Conservation (phyloP, 2,888 invertebrate genomes). For the Perithous albicinctus region DNA sequence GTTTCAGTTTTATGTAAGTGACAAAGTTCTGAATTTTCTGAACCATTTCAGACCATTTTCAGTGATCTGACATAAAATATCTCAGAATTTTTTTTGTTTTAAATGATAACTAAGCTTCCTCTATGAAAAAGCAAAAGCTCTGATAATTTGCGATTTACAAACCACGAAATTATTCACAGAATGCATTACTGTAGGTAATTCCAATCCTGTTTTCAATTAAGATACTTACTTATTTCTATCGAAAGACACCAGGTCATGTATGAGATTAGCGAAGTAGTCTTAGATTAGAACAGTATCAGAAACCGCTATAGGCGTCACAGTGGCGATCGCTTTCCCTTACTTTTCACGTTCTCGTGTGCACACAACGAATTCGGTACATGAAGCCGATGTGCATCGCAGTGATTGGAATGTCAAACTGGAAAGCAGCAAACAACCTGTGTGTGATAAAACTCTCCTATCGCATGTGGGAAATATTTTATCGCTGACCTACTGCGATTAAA, state of each 20-base stretch:
- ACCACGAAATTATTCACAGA: neutral
- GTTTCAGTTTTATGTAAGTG: too few relatives aligned
- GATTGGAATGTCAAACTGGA: conserved; percentile 1
- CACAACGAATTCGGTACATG: too few relatives aligned
- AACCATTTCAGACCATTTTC: too few relatives aligned
- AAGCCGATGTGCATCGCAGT: neutral
- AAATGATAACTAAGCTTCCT: neutral
- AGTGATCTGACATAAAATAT: too few relatives aligned
- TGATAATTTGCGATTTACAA: neutral
- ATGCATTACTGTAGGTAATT: neutral
- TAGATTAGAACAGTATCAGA: neutral
- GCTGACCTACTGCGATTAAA: conserved; percentile 53
- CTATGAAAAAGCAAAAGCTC: neutral
- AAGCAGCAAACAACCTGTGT: conserved; percentile 5
- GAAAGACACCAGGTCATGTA: neutral
- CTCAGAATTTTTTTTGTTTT: too few relatives aligned
- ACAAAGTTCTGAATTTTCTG: too few relatives aligned
- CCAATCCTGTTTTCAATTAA: neutral
- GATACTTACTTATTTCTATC: neutral
- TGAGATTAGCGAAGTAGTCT: neutral
- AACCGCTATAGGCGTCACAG: neutral
- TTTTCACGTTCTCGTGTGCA: neutral
- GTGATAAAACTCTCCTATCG: conserved; percentile 16
- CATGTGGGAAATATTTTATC: conserved; percentile 31
- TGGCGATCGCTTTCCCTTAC: neutral